These are phyloP conservation scores for Todus mexicanus DNA, from an alignment of 2,797 vertebrate species.

Conservation along the genomic window DNA sequence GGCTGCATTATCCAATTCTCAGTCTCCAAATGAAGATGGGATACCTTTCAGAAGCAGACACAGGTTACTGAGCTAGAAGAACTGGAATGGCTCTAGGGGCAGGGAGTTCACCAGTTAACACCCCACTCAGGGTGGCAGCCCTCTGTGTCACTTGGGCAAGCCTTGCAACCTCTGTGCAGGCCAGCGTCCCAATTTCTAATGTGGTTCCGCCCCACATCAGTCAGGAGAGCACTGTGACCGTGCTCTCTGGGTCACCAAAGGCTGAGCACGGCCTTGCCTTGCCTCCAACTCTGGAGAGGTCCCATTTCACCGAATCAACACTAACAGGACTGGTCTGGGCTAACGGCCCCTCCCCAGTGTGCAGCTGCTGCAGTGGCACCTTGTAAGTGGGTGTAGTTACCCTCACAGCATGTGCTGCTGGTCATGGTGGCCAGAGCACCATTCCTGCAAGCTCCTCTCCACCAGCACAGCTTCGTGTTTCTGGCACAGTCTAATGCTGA, in stretches of 20 bases:
- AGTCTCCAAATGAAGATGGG: neutral
- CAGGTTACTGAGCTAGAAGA: neutral
- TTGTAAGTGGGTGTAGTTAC: neutral
- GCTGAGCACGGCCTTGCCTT: neutral
- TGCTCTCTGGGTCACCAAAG: neutral
- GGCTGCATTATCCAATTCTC: neutral
- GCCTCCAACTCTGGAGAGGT: neutral
- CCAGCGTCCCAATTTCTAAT: neutral
- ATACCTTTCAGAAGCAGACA: neutral
- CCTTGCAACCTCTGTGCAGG: neutral
- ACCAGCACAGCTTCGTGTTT: neutral
- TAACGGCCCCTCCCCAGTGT: neutral
- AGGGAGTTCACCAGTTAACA: neutral
- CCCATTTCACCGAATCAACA: neutral
- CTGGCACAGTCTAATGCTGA: neutral
- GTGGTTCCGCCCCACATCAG: neutral
- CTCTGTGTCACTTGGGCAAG: neutral
- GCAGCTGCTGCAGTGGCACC: neutral
- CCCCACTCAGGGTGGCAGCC: neutral
- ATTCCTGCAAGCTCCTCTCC: neutral
- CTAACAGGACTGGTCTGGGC: neutral
- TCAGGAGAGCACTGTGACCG: neutral
- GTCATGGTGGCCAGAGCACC: neutral
- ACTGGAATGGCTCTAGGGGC: neutral
- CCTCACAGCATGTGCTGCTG: neutral